Conservation (phyloP, 2,888 invertebrate genomes). For the Holacanthella duospinosa region DNA sequence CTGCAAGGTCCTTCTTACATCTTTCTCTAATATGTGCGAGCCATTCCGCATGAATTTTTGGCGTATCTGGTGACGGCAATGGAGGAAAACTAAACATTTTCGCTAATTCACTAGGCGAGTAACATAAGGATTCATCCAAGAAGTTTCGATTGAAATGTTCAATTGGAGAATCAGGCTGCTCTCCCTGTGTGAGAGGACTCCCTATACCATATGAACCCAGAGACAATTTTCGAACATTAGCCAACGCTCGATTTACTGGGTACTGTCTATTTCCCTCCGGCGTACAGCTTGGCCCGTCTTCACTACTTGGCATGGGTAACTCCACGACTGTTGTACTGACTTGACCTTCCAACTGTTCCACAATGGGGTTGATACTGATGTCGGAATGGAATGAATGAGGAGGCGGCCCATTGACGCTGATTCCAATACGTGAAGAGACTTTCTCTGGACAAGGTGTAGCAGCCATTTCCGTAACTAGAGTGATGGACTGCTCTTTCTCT, state of each 20-base stretch:
- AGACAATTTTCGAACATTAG: no score
- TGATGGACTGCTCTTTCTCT: neutral
- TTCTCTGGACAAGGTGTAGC: no score
- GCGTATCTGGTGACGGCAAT: neutral
- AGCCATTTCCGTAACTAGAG: neutral
- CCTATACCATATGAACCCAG: neutral
- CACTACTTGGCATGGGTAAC: no score
- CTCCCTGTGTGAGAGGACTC: neutral
- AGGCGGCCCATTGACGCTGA: no score
- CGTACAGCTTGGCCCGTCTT: no score
- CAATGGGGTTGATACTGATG: no score
- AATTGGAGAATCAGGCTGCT: neutral
- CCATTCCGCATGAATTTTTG: neutral
- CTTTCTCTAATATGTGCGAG: neutral
- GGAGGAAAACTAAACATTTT: neutral
- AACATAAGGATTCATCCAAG: neutral
- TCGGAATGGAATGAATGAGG: no score
- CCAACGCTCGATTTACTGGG: no score
- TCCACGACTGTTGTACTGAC: no score
- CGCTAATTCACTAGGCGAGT: neutral
- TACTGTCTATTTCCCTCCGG: no score
- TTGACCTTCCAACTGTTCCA: no score
- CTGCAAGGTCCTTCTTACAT: neutral
- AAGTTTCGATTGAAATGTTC: neutral
- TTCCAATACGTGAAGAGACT: no score